Conservation (phyloP, 1,140 invertebrate species). For the Caerostris darwini region DNA sequence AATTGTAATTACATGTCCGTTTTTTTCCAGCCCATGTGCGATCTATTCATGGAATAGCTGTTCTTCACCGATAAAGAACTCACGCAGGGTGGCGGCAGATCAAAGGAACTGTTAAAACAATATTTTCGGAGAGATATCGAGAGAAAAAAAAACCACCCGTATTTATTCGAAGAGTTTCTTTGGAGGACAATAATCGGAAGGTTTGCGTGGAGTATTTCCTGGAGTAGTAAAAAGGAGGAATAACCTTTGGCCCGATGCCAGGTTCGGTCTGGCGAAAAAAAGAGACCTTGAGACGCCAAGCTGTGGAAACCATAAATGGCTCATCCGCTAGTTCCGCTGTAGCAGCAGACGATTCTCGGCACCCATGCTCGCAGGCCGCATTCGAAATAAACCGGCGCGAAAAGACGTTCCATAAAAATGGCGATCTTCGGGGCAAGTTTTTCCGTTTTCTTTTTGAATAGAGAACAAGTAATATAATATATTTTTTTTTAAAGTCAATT, state of each 20-base stretch:
- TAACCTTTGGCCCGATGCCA: slow-evolving; percentile 31
- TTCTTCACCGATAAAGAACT: not conserved
- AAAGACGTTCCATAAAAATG: not conserved
- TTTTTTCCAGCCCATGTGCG: too few relatives aligned
- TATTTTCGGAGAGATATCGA: not conserved
- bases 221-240: slow-evolving; percentile 55
- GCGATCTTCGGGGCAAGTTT: not conserved
- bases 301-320: slow-evolving; percentile 53
- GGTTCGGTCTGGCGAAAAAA: not conserved
- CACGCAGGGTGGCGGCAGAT: not conserved
- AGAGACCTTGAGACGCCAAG: slow-evolving; percentile 55
- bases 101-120: not conserved
- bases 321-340: slow-evolving; percentile 31
- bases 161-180: slow-evolving; percentile 3
- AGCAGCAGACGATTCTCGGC: not conserved
- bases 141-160: not conserved
- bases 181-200: slow-evolving; percentile 39
- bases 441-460: not conserved
- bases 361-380: not conserved
- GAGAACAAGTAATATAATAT: too few relatives aligned
- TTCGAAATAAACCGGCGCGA: not conserved
- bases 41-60: not conserved
- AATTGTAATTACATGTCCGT: too few relatives aligned
- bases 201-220: slow-evolving; percentile 48
- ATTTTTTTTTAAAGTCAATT: not conserved